Conservation (phyloP, 2,888 invertebrate species). For the Amphipoea oculea region DNA sequence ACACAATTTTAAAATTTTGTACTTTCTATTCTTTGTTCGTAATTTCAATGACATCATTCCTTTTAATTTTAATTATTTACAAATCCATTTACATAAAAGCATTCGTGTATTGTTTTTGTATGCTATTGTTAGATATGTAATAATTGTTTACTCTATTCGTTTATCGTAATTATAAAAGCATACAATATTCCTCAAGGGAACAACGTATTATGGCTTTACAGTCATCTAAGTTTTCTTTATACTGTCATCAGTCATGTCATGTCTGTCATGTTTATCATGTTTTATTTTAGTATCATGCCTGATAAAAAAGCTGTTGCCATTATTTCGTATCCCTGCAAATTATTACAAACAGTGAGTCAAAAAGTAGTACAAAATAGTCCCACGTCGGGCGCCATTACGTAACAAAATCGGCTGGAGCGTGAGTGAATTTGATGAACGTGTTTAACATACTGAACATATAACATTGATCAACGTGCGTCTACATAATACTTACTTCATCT, state of each 20-base stretch:
- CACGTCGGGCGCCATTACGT: conserved; percentile 67
- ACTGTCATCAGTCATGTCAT: too few relatives aligned
- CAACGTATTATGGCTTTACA: not conserved
- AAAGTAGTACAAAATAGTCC: conserved; percentile 40
- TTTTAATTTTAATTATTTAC: not conserved
- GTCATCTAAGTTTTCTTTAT: not conserved
- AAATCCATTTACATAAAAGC: not conserved
- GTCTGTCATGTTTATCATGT: too few relatives aligned
- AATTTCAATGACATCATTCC: not conserved
- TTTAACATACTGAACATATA: conserved; percentile 46
- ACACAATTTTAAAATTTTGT: conserved; percentile 9
- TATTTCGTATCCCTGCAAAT: conserved; percentile 12
- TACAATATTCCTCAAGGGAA: not conserved
- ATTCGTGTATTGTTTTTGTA: not conserved
- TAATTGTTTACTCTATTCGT: not conserved
- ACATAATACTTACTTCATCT: conserved; percentile 62
- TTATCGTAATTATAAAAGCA: not conserved
- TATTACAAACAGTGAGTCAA: conserved; percentile 12
- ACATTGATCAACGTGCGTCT: conserved; percentile 61
- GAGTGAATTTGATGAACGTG: conserved; percentile 57
- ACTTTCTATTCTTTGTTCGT: not conserved
- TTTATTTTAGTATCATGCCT: not conserved
- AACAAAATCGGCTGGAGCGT: conserved; percentile 57
- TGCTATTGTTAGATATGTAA: not conserved
- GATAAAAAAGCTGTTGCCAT: not conserved